These are phyloP conservation scores for Eupeodes corollae DNA, from an alignment of 1,140 invertebrate species.

Conservation along the genomic window DNA sequence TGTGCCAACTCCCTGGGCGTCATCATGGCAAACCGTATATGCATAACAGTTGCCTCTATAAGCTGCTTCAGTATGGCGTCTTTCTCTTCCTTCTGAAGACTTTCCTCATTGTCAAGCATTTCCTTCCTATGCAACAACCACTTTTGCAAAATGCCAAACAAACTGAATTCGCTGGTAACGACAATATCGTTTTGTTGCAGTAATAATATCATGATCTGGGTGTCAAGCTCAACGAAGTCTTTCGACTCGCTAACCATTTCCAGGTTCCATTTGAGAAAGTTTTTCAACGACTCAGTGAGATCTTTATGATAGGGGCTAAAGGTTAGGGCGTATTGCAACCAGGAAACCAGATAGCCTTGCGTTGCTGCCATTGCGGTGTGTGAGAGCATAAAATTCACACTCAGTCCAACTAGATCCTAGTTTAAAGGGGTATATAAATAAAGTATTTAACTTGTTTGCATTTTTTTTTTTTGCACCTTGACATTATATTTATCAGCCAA, in stretches of 20 bases:
- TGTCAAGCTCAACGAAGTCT: slow-evolving; percentile 74
- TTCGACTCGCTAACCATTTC: slow-evolving; percentile 64
- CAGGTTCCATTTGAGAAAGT: slow-evolving; percentile 88
- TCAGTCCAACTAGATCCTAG: slow-evolving; percentile 68
- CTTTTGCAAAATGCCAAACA: slow-evolving; percentile 65
- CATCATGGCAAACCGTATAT: slow-evolving; percentile 89
- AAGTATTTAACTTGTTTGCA: not conserved
- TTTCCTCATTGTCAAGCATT: slow-evolving; percentile 39
- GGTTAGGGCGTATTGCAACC: slow-evolving; percentile 78
- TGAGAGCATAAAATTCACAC: slow-evolving; percentile 76
- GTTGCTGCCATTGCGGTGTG: slow-evolving; percentile 74
- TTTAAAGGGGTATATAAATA: not conserved
- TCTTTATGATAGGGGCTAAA: slow-evolving; percentile 59
- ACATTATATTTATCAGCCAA: slow-evolving; percentile 93
- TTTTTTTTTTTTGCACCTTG: too few relatives aligned
- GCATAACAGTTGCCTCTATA: slow-evolving; percentile 60
- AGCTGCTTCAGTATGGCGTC: slow-evolving; percentile 51
- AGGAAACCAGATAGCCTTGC: slow-evolving; percentile 70
- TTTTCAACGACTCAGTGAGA: slow-evolving; percentile 55
- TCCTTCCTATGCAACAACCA: slow-evolving; percentile 61
- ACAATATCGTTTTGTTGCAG: slow-evolving; percentile 78
- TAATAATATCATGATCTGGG: slow-evolving; percentile 63
- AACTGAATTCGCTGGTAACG: slow-evolving; percentile 76
- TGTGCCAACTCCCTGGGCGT: slow-evolving; percentile 70
- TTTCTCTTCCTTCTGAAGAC: slow-evolving; percentile 38